Evolutionary conservation across 1,140 invertebrate species (phyloP).

Genomic region (Procambarus virginalis): DNA sequence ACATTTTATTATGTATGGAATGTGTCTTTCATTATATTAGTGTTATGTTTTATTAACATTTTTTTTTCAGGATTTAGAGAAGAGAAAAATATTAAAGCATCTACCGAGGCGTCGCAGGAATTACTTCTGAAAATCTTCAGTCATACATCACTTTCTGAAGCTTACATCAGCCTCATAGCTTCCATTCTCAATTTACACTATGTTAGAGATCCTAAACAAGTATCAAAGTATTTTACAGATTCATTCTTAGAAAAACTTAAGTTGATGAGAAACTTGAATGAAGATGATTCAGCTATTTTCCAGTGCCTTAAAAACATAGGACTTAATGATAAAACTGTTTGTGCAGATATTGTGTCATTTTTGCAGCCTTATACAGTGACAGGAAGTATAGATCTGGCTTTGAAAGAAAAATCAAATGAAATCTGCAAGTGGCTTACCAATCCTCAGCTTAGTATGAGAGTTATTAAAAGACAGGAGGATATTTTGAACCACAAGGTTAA

Average conservation of each 20-base stretch:
- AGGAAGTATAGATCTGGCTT: background rate
- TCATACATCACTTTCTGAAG: background rate
- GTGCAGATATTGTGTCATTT: constrained; percentile 31
- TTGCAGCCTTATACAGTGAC: constrained; percentile 11
- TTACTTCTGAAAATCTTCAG: constrained; percentile 53
- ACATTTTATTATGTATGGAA: no score
- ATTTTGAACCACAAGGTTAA: constrained; percentile 24
- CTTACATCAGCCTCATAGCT: constrained; percentile 30
- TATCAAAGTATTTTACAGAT: constrained; percentile 59
- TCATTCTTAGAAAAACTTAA: constrained; percentile 39
- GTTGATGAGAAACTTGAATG: background rate
- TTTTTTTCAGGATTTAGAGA: constrained; percentile 35
- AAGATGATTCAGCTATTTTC: constrained; percentile 37
- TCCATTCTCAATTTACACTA: constrained; percentile 51
- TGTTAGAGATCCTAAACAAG: constrained; percentile 38
- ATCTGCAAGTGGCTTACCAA: constrained; percentile 40
- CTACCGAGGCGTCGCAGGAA: constrained; percentile 38
- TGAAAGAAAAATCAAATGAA: constrained; percentile 32
- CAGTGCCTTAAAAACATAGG: constrained; percentile 62
- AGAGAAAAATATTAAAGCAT: constrained; percentile 17
- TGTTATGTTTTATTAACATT: no score
- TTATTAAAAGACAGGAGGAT: constrained; percentile 36
- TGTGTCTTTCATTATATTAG: no score
- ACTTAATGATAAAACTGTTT: constrained; percentile 40
- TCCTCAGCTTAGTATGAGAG: constrained; percentile 25